A percentile compares a stretch with the other conserved stretches of the same genome.
Evolutionary conservation across 2,888 invertebrate genomes (phyloP).

Genomic region (Drosophila peninsularis): DNA sequence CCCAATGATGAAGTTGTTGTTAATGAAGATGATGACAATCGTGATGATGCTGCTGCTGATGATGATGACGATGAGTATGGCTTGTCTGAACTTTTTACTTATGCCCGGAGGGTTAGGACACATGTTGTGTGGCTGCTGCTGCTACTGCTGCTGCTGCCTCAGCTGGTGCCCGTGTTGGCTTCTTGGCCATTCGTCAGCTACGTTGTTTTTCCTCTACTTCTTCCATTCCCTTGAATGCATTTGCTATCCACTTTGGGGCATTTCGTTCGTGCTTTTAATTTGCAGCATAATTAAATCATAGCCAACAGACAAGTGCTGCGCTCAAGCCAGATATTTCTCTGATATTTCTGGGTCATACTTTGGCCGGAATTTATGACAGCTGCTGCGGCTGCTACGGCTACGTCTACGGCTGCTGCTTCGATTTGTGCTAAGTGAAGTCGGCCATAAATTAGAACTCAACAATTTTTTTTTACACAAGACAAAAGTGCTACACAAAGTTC

Average conservation of each 20-base stretch:
- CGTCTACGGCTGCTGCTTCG: constrained; percentile 15
- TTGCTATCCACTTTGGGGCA: constrained; percentile 43
- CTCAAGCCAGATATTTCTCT: constrained; percentile 16
- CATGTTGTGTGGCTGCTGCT: constrained; percentile 43
- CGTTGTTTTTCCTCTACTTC: constrained; percentile 1
- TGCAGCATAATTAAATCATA: constrained; percentile 72
- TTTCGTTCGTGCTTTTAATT: constrained; percentile 65
- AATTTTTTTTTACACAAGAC: constrained; percentile 17
- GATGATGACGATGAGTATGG: constrained; percentile 40
- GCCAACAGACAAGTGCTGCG: constrained; percentile 19
- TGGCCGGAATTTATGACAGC: constrained; percentile 62
- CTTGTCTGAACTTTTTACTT: constrained; percentile 53
- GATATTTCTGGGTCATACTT: constrained; percentile 60
- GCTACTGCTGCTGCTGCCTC: not conserved
- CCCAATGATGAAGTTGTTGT: constrained; percentile 15
- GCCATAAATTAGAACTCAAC: constrained; percentile 61
- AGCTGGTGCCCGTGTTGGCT: constrained; percentile 14
- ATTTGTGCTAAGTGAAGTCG: constrained; percentile 63
- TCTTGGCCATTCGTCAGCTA: constrained; percentile 48
- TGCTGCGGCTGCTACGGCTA: constrained; percentile 8
- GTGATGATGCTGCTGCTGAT: not conserved
- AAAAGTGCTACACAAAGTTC: constrained; percentile 17
- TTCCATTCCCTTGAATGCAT: constrained; percentile 34
- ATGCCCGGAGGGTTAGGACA: constrained; percentile 47
- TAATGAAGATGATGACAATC: constrained; percentile 21